Evolutionary conservation across 2,888 invertebrate species (phyloP).

Genomic region (Blera fallax): DNA sequence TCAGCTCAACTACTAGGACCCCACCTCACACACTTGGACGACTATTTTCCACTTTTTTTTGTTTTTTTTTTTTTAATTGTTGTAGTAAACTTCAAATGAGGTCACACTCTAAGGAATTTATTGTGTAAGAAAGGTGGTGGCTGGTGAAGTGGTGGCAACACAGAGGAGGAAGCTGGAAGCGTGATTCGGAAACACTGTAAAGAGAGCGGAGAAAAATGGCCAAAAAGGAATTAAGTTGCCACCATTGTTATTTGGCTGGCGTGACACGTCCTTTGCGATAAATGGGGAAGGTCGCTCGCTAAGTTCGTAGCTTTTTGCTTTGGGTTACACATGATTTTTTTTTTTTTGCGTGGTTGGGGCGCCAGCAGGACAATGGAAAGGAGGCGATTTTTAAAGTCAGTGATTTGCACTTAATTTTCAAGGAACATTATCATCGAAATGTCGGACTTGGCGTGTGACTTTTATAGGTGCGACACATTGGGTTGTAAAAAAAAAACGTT

Average conservation of each 20-base stretch:
- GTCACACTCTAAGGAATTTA: constrained; percentile 60
- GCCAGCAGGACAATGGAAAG: neutral
- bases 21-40: neutral
- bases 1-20: constrained; percentile 29
- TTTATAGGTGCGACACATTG: constrained; percentile 22
- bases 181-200: constrained; percentile 20
- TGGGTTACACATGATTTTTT: constrained; percentile 37
- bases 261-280: constrained; percentile 48
- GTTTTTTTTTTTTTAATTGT: constrained; percentile 40
- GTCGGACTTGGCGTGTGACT: constrained; percentile 9
- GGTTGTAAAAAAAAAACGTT: constrained; percentile 10
- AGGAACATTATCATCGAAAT: neutral
- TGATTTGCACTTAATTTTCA: constrained; percentile 35
- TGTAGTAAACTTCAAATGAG: constrained; percentile 67
- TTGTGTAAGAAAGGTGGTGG: constrained; percentile 19
- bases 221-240: constrained; percentile 47
- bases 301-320: constrained; percentile 1
- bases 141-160: neutral
- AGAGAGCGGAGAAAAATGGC: constrained; percentile 22
- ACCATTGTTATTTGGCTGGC: constrained; percentile 47
- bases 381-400: neutral
- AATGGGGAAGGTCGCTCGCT: constrained; percentile 47
- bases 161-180: neutral
- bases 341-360: too few species aligned
- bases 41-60: neutral